Base-by-base conservation (phyloP, 2,888 invertebrate genomes). In the Dicyrtomina minuta region DNA sequence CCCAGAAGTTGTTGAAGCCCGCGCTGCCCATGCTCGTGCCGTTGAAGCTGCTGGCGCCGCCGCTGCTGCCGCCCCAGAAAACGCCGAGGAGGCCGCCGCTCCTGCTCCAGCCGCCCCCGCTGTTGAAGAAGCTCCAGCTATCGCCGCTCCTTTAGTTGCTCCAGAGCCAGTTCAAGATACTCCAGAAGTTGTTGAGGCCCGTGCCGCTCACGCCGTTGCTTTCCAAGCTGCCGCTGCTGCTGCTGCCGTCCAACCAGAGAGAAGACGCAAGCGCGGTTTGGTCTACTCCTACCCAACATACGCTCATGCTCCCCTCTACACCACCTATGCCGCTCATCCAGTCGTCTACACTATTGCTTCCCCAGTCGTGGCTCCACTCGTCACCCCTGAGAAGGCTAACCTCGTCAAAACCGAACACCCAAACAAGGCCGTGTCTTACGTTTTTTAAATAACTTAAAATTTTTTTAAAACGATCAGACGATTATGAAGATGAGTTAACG, bases 151-250 rank as follows among this genome's bases (percentile, higher is more conserved):
- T 64, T 24, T 70, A 60, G 60, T 55, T 65, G 41, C 33, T 27
- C 62, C 62, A 51, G 12, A 27, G 8, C 39, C 49, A 22, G 80
- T 83, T 12, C 79, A 80, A 71, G 85, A 85, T 72, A 84, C 83
- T 0, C 82, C 84, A 15, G 84, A 84, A 79, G 84, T 84, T 12
- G 82, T 81, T 10, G 81, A 81, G 66, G 84, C 84, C 26, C 83
- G 82, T 73, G 82, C 81, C 27, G 82, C 82, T n/a, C 84, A 83
- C 77, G 77, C 82, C 13, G 13, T 44, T 12, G 80, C 79, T 75
- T 78, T 83, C 59, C 81, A 56, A 24, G 81, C 81, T 8, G 78
- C 81, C 56, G 82, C 80, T 59, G 79, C 80, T 41, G 83, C 81
- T 10, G 80, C 81, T 49, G 78, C 76, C 68, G 72, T 75, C 22